Conservation (phyloP, 2,888 invertebrate species). For the Andrena dorsata region DNA sequence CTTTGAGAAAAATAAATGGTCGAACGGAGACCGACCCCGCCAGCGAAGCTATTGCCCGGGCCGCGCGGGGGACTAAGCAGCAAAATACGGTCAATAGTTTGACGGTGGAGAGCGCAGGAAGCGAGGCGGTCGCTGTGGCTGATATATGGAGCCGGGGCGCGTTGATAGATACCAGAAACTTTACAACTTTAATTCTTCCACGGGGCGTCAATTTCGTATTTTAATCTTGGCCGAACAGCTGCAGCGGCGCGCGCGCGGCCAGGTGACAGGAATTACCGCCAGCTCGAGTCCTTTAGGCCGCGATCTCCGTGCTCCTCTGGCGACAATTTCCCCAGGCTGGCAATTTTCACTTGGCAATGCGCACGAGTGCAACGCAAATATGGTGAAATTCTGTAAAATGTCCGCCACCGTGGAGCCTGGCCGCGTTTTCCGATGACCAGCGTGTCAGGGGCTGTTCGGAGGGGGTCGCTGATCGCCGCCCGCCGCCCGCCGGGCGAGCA, state of each 20-base stretch:
- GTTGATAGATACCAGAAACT: conserved; percentile 80
- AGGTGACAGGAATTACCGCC: conserved; percentile 58
- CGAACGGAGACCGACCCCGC: conserved; percentile 50
- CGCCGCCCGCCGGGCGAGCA: background rate
- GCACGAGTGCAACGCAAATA: conserved; percentile 56
- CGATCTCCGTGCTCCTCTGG: conserved; percentile 10
- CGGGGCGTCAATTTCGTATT: conserved; percentile 75
- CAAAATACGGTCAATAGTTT: conserved; percentile 71
- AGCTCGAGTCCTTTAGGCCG: conserved; percentile 32
- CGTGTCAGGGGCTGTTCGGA: conserved; percentile 7
- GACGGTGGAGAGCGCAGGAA: conserved; percentile 33
- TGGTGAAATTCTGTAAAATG: conserved; percentile 52
- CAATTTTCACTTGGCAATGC: conserved; percentile 50
- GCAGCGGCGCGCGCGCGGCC: conserved; percentile 18
- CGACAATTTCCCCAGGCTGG: conserved; percentile 34
- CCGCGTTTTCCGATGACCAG: conserved; percentile 38
- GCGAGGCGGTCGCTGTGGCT: conserved; percentile 70
- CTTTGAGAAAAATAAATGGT: conserved; percentile 80
- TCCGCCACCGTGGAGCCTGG: conserved; percentile 23
- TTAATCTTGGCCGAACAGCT: conserved; percentile 70
- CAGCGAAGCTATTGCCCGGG: conserved; percentile 58
- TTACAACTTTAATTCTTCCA: conserved; percentile 78
- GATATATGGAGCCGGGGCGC: conserved; percentile 79
- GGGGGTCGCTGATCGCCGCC: background rate
- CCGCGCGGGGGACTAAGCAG: background rate